Percentiles rank a stretch among this genome's conserved stretches.
Evolutionary conservation across 2,113 vertebrate species (phyloP).

Genomic region (Archocentrus centrarchus): DNA sequence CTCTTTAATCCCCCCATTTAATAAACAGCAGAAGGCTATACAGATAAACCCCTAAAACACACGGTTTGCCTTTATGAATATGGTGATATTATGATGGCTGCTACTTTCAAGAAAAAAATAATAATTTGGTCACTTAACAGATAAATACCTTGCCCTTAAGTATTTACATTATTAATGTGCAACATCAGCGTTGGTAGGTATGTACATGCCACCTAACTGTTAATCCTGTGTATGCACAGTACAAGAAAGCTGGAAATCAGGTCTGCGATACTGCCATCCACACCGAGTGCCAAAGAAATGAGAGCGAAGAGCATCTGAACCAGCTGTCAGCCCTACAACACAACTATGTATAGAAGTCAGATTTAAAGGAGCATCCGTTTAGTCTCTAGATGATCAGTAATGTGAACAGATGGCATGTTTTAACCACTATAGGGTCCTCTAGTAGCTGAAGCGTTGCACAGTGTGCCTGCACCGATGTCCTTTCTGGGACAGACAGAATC

Average conservation of each 20-base stretch:
- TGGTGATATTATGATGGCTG: conserved; percentile 44
- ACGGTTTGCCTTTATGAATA: conserved; percentile 26
- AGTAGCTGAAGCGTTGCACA: conserved; percentile 64
- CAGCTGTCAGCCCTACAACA: conserved; percentile 59
- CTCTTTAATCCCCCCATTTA: background rate
- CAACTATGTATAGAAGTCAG: conserved; percentile 37
- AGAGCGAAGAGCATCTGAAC: conserved; percentile 70
- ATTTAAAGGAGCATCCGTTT: conserved; percentile 46
- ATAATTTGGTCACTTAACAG: conserved; percentile 82
- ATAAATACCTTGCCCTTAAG: conserved; percentile 74
- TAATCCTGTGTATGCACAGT: conserved; percentile 82
- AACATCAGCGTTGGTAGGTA: conserved; percentile 88
- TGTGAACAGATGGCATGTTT: conserved; percentile 50
- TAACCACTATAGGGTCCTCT: conserved; percentile 61
- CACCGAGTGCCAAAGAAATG: conserved; percentile 68
- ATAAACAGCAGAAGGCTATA: conserved; percentile 40
- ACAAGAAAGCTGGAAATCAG: conserved; percentile 83
- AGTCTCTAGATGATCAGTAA: conserved; percentile 59
- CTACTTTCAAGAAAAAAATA: conserved; percentile 44
- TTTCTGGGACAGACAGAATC: background rate
- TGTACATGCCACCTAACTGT: conserved; percentile 82
- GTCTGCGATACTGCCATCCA: conserved; percentile 82
- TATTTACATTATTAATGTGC: conserved; percentile 90
- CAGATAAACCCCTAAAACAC: conserved; percentile 30
- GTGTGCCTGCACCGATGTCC: conserved; percentile 21